Percentiles rank a stretch among this genome's conserved stretches.
Conservation (phyloP, 1,140 invertebrate species). For the Medauroidea extradentata region DNA sequence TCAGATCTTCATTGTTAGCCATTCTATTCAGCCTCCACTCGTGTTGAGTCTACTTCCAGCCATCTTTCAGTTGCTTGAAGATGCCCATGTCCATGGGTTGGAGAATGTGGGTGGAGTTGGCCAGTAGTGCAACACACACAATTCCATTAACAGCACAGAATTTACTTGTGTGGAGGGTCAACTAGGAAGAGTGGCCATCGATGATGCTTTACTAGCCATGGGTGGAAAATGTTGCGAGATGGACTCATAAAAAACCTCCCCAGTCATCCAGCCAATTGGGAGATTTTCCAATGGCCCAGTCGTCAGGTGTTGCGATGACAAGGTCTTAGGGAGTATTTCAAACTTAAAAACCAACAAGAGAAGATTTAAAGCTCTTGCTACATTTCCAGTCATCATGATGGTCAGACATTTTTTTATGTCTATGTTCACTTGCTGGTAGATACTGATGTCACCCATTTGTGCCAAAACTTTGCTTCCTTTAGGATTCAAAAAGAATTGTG, state of each 20-base stretch:
- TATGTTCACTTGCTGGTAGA: conserved; percentile 25
- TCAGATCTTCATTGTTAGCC: conserved; percentile 8
- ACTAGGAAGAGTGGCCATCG: conserved; percentile 34
- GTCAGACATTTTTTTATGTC: conserved; percentile 17
- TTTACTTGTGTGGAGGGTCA: conserved; percentile 32
- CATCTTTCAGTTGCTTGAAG: conserved; percentile 34
- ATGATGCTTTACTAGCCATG: conserved; percentile 26
- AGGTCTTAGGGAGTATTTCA: conserved; percentile 1
- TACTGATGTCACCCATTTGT: conserved; percentile 27
- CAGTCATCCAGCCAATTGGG: conserved; percentile 25
- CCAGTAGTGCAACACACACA: conserved; percentile 39
- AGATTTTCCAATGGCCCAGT: conserved; percentile 7
- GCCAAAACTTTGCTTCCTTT: conserved; percentile 33
- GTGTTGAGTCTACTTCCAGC: conserved; percentile 35
- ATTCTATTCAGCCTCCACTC: conserved; percentile 11
- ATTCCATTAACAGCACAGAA: conserved; percentile 40
- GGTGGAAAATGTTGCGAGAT: conserved; percentile 34
- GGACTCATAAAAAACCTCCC: conserved; percentile 32
- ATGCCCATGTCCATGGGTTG: conserved; percentile 26
- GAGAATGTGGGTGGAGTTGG: conserved; percentile 43
- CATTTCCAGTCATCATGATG: conserved; percentile 12
- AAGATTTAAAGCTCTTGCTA: not conserved
- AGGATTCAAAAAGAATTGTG: conserved; percentile 34
- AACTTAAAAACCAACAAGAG: conserved; percentile 1
- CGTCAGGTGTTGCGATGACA: not conserved